These are phyloP conservation scores for Pteruthius melanotis DNA, from an alignment of 2,113 vertebrate genomes.

Conservation along the genomic window DNA sequence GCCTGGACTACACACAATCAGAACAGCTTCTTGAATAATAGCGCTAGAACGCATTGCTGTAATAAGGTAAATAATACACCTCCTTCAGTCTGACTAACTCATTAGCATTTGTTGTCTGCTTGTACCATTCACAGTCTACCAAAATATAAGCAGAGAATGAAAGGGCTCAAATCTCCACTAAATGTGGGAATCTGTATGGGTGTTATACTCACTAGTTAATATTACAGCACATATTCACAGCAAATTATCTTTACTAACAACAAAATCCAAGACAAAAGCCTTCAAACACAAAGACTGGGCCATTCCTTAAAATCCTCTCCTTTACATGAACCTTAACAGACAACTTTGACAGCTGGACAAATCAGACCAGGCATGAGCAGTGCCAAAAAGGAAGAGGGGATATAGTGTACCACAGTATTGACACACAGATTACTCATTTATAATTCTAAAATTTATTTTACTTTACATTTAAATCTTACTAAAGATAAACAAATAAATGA, in stretches of 20 bases:
- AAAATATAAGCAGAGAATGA: not conserved
- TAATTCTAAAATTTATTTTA: not conserved
- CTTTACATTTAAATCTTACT: not conserved
- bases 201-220: not conserved
- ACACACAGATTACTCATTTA: not conserved
- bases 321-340: not conserved
- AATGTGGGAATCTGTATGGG: not conserved
- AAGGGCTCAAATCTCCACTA: not conserved
- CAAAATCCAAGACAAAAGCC: not conserved
- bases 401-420: not conserved
- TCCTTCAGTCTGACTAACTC: not conserved
- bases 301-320: not conserved
- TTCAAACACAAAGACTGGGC: not conserved
- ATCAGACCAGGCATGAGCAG: not conserved
- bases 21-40: not conserved
- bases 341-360: not conserved
- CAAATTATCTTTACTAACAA: not conserved
- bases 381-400: not conserved
- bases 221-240: not conserved
- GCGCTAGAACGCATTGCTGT: not conserved
- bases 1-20: not conserved
- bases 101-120: not conserved
- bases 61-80: not conserved
- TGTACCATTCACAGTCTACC: not conserved
- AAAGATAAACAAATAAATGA: not conserved